phyloP scores from a whole-genome alignment of 2,888 invertebrate species.

The Gisinianus flammeolus region DNA sequence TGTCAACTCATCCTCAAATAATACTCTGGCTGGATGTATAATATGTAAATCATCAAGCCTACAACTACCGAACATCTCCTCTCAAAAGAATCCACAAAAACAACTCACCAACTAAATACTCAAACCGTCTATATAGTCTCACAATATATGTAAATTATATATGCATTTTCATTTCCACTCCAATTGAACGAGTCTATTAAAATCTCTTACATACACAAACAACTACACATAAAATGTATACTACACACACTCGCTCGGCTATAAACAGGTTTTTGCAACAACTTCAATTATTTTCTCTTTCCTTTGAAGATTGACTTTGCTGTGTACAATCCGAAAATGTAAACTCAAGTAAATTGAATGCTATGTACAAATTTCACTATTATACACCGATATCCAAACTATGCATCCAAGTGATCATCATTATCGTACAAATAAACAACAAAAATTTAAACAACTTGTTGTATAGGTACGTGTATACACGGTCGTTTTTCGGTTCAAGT shows the following conservation, averaged over 20 bases:
- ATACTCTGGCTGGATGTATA: background rate
- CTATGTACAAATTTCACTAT: background rate
- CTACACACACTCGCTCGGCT: background rate
- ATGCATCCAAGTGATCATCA: background rate
- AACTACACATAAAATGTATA: background rate
- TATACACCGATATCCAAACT: background rate
- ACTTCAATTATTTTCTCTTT: constrained; percentile 28
- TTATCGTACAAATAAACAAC: background rate
- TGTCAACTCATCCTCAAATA: constrained; percentile 26
- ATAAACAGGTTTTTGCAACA: too few relatives aligned
- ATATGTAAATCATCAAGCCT: background rate
- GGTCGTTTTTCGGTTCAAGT: too few relatives aligned
- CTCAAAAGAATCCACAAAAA: background rate
- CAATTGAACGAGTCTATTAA: constrained; percentile 8
- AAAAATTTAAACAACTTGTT: too few relatives aligned
- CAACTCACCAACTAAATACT: background rate
- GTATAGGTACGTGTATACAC: too few relatives aligned
- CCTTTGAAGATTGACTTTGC: constrained; percentile 20
- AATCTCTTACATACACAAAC: background rate
- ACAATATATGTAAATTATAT: background rate
- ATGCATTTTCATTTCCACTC: background rate
- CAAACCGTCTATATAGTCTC: background rate
- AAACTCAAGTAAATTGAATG: background rate
- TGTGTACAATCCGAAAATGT: background rate
- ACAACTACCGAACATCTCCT: background rate